phyloP scores from a whole-genome alignment of 2,888 invertebrate species.

The Taphrorychus bicolor region DNA sequence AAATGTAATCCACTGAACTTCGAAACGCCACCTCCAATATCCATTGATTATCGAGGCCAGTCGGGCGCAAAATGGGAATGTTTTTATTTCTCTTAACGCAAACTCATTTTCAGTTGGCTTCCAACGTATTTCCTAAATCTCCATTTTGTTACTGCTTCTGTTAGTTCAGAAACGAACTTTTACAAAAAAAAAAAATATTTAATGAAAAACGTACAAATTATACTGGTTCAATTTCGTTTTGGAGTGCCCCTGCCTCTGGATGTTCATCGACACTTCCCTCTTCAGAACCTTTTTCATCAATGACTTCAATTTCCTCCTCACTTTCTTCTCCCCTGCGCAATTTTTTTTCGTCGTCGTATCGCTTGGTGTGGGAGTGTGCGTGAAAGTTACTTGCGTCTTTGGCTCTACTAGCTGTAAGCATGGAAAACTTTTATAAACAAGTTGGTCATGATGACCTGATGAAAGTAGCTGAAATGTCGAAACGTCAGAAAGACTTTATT shows the following conservation, averaged over 20 bases:
- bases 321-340: constrained; percentile 7
- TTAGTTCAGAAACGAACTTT: too few relatives aligned
- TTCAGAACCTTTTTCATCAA: not conserved
- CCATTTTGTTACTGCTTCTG: too few relatives aligned
- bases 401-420: constrained; percentile 19
- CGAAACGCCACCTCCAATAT: constrained; percentile 14
- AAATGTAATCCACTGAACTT: constrained; percentile 15
- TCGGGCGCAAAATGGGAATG: constrained; percentile 21
- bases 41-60: constrained; percentile 18
- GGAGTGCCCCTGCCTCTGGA: not conserved
- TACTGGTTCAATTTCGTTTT: not conserved
- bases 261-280: not conserved
- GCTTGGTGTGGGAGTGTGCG: constrained; percentile 6
- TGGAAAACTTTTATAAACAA: too few relatives aligned
- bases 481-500: too few relatives aligned
- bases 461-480: too few relatives aligned
- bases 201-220: too few relatives aligned
- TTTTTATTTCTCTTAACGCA: constrained; percentile 26
- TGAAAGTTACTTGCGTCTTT: constrained; percentile 7
- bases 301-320: not conserved
- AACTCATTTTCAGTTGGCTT: constrained; percentile 19
- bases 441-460: too few relatives aligned
- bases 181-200: too few relatives aligned
- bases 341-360: constrained; percentile 16
- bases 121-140: constrained; percentile 18